Base-by-base conservation (phyloP, 53 echinoderm and acorn worm species). In the Arbacia lixula region DNA sequence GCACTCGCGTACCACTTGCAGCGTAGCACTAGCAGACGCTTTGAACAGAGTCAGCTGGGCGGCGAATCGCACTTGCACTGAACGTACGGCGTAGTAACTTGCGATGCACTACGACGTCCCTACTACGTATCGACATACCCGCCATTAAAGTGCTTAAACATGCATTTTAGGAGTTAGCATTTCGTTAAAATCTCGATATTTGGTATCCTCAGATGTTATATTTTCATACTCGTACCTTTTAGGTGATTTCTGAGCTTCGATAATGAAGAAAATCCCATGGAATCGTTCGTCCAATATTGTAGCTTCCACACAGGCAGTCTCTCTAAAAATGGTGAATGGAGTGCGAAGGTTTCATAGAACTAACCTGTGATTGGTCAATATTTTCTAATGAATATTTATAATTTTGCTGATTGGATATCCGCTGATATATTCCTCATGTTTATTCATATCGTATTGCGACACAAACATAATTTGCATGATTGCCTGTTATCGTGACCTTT, bases 241-340 rank as follows among this genome's bases (percentile, higher is more conserved):
- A 11, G 26, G 27, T 28, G 28, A 25, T 28, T 39, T 71, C 19
- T 26, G 43, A 40, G 71, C 71, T 71, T 28, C 2, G 29, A 71
- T 40, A 71, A 71, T 42, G 26, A 12, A 26, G 71, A 43, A 71
- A 71, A 71, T 71, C 71, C 40, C 22, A 43, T 42, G 43, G 20
- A 71, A 71, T 71, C 71, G 39, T 37, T 28, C 40, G 29, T 41
- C 71, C 41, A 71, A 43, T 41, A 71, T 42, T 71, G 71, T 43
- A 43, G 29, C 34, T 53, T 74, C 54, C 4, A 53, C 74, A 74
- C 37, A 74, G 74, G 29, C 54, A 42, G 31, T 53, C 34, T 5
- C 74, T 74, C 74, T 74, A 86, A 87, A 95, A 95, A 95, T 93
- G 93, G 95, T 95, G 95, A 95, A 95, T 95, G 95, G n/a, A 93